phyloP scores from a whole-genome alignment of 2,113 vertebrate species.

The Cephalopholis sonnerati region DNA sequence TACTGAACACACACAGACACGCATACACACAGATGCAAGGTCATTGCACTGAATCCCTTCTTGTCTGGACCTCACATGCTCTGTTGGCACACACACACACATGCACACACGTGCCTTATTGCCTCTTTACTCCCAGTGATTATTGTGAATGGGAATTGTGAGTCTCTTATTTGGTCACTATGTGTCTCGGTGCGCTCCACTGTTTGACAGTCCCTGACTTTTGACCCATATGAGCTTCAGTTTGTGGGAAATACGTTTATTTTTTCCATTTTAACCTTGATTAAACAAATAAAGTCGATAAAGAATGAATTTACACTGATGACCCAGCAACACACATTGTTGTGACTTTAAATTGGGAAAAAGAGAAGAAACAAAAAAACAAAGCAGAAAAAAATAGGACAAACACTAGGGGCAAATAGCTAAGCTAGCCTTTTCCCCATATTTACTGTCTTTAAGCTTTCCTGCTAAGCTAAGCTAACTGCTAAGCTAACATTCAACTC shows the following conservation, averaged over 20 bases:
- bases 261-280: conserved; percentile 17
- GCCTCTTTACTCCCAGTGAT: conserved; percentile 26
- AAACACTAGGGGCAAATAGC: too few species aligned
- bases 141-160: conserved; percentile 39
- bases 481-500: too few species aligned
- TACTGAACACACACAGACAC: conserved; percentile 17
- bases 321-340: neutral
- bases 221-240: conserved; percentile 1
- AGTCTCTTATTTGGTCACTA: conserved; percentile 33
- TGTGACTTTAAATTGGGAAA: neutral
- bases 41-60: conserved; percentile 29
- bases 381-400: too few species aligned
- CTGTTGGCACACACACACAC: neutral
- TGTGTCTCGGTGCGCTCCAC: neutral
- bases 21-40: conserved; percentile 35
- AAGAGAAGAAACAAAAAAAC: too few species aligned
- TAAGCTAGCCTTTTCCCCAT: too few species aligned
- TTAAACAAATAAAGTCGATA: neutral
- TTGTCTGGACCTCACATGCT: conserved; percentile 11
- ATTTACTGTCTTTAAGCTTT: too few species aligned
- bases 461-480: too few species aligned
- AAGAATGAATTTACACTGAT: neutral
- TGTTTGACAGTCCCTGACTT: conserved; percentile 7
- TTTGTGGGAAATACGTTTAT: neutral
- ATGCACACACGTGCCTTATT: neutral